A percentile compares a stretch with the other conserved stretches of the same genome.
Conservation (phyloP, 1,140 invertebrate genomes). For the Aphaenogaster rudis region DNA sequence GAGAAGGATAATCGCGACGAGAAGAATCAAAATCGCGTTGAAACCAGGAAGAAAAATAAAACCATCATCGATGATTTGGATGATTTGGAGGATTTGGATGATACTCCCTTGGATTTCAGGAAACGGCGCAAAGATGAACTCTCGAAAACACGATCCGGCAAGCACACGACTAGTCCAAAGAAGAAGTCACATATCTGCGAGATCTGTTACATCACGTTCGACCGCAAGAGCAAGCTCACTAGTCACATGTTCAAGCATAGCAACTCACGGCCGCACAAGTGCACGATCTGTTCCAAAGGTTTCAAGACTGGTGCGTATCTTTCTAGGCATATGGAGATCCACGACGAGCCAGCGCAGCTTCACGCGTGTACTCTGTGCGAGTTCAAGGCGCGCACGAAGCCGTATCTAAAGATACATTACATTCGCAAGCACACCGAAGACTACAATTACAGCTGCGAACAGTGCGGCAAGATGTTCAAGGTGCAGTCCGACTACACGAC, state of each 20-base stretch:
- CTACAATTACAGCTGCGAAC: slow-evolving; percentile 88
- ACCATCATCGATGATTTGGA: slow-evolving; percentile 26
- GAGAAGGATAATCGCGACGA: background rate
- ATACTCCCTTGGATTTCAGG: slow-evolving; percentile 71
- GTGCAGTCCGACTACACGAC: slow-evolving; percentile 85
- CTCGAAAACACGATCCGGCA: background rate
- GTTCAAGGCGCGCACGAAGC: slow-evolving; percentile 85
- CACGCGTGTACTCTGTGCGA: slow-evolving; percentile 81
- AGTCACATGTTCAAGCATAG: slow-evolving; percentile 85
- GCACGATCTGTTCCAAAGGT: slow-evolving; percentile 85
- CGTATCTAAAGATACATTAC: slow-evolving; percentile 85
- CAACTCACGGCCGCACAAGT: slow-evolving; percentile 85
- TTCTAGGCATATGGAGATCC: slow-evolving; percentile 86
- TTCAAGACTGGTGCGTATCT: slow-evolving; percentile 87
- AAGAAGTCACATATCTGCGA: slow-evolving; percentile 80
- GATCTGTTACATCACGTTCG: slow-evolving; percentile 80
- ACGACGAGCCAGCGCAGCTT: slow-evolving; percentile 78
- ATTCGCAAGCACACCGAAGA: slow-evolving; percentile 88
- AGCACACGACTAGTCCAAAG: slow-evolving; percentile 21
- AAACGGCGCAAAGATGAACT: slow-evolving; percentile 55
- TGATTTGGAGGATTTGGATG: slow-evolving; percentile 70
- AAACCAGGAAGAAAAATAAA: slow-evolving; percentile 39
- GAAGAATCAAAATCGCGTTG: background rate
- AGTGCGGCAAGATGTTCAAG: slow-evolving; percentile 90
- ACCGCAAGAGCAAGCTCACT: slow-evolving; percentile 80